A percentile compares a stretch with the other conserved stretches of the same genome.
Conservation (phyloP, 2,888 invertebrate species). For the Hyppa rectilinea region DNA sequence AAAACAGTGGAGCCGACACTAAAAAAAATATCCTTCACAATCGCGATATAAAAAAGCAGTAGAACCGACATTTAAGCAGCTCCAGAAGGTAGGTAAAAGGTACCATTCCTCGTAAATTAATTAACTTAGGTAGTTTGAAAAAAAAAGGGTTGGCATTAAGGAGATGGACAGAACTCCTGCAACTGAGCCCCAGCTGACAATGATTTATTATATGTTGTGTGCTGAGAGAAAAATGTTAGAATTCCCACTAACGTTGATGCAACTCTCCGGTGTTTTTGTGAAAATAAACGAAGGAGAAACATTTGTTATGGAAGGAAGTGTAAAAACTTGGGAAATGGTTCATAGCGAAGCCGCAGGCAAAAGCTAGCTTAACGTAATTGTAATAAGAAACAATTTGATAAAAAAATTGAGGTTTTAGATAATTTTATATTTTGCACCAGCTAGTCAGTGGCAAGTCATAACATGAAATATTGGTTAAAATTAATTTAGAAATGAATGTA, state of each 20-base stretch:
- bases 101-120: slow-evolving; percentile 62
- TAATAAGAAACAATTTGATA: too few relatives aligned
- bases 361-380: too few relatives aligned
- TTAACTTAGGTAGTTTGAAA: slow-evolving; percentile 63
- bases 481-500: not conserved
- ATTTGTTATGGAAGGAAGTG: not conserved
- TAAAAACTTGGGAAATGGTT: not conserved
- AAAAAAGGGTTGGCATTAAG: slow-evolving; percentile 73
- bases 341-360: too few relatives aligned
- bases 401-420: not conserved
- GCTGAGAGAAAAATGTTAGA: slow-evolving; percentile 61
- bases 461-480: not conserved
- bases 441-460: not conserved
- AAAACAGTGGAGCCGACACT: slow-evolving; percentile 4
- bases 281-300: slow-evolving; percentile 15
- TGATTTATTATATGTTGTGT: slow-evolving; percentile 72
- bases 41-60: slow-evolving; percentile 10
- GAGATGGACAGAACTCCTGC: slow-evolving; percentile 73
- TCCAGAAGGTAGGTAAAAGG: slow-evolving; percentile 34
- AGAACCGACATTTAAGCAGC: slow-evolving; percentile 37
- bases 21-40: slow-evolving; percentile 11
- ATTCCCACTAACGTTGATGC: slow-evolving; percentile 52
- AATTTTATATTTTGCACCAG: too few relatives aligned
- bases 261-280: slow-evolving; percentile 28
- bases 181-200: slow-evolving; percentile 76